Base-by-base conservation (phyloP, 1,140 invertebrate species). In the Daktulosphaira vitifoliae region DNA sequence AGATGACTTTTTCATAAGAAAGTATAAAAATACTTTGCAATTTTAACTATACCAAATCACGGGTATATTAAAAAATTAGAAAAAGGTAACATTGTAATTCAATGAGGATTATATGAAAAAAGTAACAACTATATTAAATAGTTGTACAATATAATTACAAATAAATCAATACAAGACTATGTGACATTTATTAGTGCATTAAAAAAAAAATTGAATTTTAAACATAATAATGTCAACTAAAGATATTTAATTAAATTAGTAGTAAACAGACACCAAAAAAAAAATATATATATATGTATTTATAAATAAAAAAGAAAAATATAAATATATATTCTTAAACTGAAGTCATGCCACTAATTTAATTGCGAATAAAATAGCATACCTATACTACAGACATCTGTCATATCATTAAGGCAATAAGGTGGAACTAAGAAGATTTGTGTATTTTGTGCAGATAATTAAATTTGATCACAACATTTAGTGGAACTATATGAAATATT, bases 161-260 rank as follows among this genome's bases (percentile, higher is more conserved):
- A 46, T 42, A 48, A 48, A 33, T 48, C 25, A 59, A 20, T 48
- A 53, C 33, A 38, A 53, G 18, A 59, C 23, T 13, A 59, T 59
- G 37, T 46, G 54, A 62, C 44, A 62, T 46, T 62, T 46, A 62
- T 46, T 62, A 59, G 26, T 62, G 26, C 11, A 62, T n/a, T 26
- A 20, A 29, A 50, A 26, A 39, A 20, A 11, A 42, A 33, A 33
- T 33, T 33, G 11, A 33, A 33, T 11, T 5, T 33, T 33, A 6
- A 62, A 62, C 25, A 62, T 46, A 13, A 26, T 15, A 56, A 33
- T 48, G 16, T 15, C 16, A 33, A 22, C 11, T 29, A 62, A 48
- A 46, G 13, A 48, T 20, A 62, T n/a, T 13, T 3, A 29, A 48
- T 62, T 62, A 20, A 26, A 48, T 62, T 11, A 26, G 18, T 26